A percentile compares a stretch with the other conserved stretches of the same genome.
Evolutionary conservation across 2,797 vertebrate genomes (phyloP).

Genomic region (Urophycis tenuis): DNA sequence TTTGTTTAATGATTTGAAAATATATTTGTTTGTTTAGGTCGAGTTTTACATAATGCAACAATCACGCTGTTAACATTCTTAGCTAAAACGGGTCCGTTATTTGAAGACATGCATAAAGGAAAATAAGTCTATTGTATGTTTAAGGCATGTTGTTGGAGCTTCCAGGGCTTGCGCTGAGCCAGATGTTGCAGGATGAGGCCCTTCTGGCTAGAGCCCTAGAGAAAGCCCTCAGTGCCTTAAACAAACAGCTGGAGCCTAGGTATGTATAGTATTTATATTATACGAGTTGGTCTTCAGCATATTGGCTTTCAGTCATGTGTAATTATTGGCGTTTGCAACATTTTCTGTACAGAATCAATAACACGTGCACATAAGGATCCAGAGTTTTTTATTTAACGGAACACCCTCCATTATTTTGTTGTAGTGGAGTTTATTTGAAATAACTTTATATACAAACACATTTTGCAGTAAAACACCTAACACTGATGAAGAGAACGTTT

Average conservation of each 20-base stretch:
- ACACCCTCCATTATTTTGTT: too few relatives aligned
- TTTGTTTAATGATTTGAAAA: background rate
- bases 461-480: slow-evolving; percentile 28
- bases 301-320: background rate
- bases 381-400: background rate
- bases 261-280: background rate
- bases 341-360: background rate
- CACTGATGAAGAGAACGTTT: slow-evolving; percentile 62
- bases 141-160: slow-evolving; percentile 73
- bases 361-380: background rate
- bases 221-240: slow-evolving; percentile 67
- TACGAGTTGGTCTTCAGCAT: background rate
- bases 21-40: background rate
- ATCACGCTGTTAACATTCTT: too few relatives aligned
- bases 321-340: background rate
- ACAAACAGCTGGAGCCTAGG: slow-evolving; percentile 45
- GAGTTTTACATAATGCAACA: background rate
- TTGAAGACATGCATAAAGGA: background rate
- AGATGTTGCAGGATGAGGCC: slow-evolving; percentile 70
- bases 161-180: slow-evolving; percentile 59
- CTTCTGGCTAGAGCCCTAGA: slow-evolving; percentile 65
- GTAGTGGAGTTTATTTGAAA: background rate
- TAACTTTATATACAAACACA: background rate
- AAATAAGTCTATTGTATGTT: too few relatives aligned
- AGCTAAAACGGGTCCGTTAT: background rate